Evolutionary conservation across 2,888 invertebrate genomes (phyloP).

Genomic region (Drosophila imparisetae): DNA sequence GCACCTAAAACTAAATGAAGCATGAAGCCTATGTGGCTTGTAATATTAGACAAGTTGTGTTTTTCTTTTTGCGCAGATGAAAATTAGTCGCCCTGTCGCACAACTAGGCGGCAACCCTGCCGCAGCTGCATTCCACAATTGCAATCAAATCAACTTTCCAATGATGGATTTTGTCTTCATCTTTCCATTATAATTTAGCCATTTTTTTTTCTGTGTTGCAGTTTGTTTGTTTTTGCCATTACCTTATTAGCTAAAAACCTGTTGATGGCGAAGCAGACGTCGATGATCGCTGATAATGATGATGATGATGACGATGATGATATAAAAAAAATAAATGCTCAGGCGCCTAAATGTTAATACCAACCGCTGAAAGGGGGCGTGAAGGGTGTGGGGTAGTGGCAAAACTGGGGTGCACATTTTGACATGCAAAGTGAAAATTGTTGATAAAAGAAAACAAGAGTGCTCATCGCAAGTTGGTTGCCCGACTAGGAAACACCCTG

Average conservation of each 20-base stretch:
- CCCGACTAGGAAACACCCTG: neutral
- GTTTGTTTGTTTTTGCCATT: conserved; percentile 43
- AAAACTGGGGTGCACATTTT: conserved; percentile 12
- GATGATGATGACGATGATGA: conserved; percentile 30
- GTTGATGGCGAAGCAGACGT: conserved; percentile 37
- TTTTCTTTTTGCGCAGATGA: conserved; percentile 1
- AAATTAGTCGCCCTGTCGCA: conserved; percentile 71
- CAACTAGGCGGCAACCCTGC: conserved; percentile 70
- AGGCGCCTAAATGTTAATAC: conserved; percentile 50
- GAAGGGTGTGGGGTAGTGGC: neutral
- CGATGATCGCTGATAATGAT: conserved; percentile 16
- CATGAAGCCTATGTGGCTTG: conserved; percentile 50
- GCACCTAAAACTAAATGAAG: conserved; percentile 56
- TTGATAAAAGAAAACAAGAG: conserved; percentile 34
- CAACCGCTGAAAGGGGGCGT: neutral
- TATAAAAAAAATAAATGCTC: conserved; percentile 46
- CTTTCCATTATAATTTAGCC: conserved; percentile 62
- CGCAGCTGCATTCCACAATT: conserved; percentile 71
- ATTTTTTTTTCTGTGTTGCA: conserved; percentile 37
- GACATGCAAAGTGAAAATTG: conserved; percentile 68
- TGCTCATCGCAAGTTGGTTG: neutral
- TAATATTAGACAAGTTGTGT: conserved; percentile 46
- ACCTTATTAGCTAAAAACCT: conserved; percentile 73
- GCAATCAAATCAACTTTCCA: conserved; percentile 81
- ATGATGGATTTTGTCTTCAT: conserved; percentile 74